Percentiles rank a stretch among this genome's conserved stretches.
Evolutionary conservation across 2,888 invertebrate species (phyloP).

Genomic region (Tetheella fluctuosa): DNA sequence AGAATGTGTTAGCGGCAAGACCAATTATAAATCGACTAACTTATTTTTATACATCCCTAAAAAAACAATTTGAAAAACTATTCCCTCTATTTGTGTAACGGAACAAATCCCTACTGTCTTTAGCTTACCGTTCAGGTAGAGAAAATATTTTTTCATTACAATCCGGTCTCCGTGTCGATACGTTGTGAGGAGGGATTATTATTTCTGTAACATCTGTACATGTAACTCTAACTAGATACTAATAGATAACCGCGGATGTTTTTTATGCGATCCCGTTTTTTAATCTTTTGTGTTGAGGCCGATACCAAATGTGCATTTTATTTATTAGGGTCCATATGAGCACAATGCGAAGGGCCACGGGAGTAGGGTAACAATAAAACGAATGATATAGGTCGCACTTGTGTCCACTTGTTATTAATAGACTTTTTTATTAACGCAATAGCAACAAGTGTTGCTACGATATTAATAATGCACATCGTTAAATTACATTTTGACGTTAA

Average conservation of each 20-base stretch:
- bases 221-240: conserved; percentile 81
- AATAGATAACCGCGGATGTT: conserved; percentile 83
- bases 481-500: conserved; percentile 1
- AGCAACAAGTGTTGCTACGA: conserved; percentile 55
- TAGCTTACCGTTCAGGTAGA: conserved; percentile 50
- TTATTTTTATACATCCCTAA: conserved; percentile 8
- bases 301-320: conserved; percentile 79
- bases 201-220: conserved; percentile 79
- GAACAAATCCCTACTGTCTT: conserved; percentile 44
- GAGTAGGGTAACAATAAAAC: conserved; percentile 57
- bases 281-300: conserved; percentile 74
- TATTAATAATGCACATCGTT: conserved; percentile 19
- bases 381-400: conserved; percentile 74
- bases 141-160: conserved; percentile 56
- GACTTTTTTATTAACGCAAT: conserved; percentile 61
- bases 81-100: conserved; percentile 44
- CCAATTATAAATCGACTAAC: conserved; percentile 28
- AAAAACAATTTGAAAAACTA: conserved; percentile 29
- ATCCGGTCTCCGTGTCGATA: conserved; percentile 43
- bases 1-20: too few species aligned
- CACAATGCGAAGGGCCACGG: conserved; percentile 44
- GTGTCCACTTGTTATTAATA: conserved; percentile 78
- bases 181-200: conserved; percentile 65
- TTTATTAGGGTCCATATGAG: conserved; percentile 65
- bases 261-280: conserved; percentile 77